Percentiles rank a stretch among this genome's conserved stretches.
phyloP scores from a whole-genome alignment of 2,888 invertebrate species.

The Eudemis profundana region DNA sequence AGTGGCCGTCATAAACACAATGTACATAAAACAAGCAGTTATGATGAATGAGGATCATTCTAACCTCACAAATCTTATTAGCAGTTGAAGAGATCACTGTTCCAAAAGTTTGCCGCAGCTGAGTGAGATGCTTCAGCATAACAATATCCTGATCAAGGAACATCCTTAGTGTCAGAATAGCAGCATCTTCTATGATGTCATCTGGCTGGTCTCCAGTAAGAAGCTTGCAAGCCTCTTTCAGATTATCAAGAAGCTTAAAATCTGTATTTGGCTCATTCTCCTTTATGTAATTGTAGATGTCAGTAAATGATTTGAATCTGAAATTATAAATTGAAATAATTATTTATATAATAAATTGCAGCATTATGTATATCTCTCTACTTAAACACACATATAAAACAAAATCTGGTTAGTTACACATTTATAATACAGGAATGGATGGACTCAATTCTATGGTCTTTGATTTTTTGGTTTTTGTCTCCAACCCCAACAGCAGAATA shows the following conservation, averaged over 20 bases:
- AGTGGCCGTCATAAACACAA: too few relatives aligned
- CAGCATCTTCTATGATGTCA: slow-evolving; percentile 87
- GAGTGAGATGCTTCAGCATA: slow-evolving; percentile 83
- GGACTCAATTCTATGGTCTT: too few relatives aligned
- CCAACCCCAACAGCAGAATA: too few relatives aligned
- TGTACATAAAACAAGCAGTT: too few relatives aligned
- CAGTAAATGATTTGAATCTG: slow-evolving; percentile 81
- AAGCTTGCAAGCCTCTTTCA: slow-evolving; percentile 68
- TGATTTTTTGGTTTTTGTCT: too few relatives aligned
- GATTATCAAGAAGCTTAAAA: slow-evolving; percentile 62
- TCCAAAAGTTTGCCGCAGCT: slow-evolving; percentile 87
- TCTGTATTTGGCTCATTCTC: slow-evolving; percentile 64
- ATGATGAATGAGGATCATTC: slow-evolving; percentile 31
- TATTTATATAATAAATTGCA: too few relatives aligned
- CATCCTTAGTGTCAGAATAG: slow-evolving; percentile 85
- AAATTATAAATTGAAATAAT: slow-evolving; percentile 41
- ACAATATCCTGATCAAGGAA: slow-evolving; percentile 86
- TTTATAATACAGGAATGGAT: too few relatives aligned
- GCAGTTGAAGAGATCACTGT: slow-evolving; percentile 80
- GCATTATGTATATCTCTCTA: too few relatives aligned
- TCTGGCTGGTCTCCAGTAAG: slow-evolving; percentile 84
- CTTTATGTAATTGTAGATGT: slow-evolving; percentile 77
- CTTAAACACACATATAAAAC: too few relatives aligned
- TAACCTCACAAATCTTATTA: slow-evolving; percentile 85
- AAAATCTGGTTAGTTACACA: too few relatives aligned